Conservation (phyloP, 1,140 invertebrate species). For the Nylanderia fulva region DNA sequence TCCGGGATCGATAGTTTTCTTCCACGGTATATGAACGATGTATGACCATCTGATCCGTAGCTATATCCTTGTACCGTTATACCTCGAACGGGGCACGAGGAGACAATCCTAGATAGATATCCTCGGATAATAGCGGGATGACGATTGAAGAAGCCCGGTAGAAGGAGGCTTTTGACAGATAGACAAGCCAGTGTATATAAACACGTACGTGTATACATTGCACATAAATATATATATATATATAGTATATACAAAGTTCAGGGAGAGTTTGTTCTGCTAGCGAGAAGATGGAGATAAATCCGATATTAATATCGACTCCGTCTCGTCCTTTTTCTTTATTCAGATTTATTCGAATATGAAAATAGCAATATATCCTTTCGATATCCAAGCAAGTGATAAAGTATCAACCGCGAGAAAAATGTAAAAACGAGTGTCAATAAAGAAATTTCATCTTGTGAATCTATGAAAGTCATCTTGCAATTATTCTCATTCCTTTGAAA, state of each 20-base stretch:
- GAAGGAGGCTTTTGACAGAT: slow-evolving; percentile 70
- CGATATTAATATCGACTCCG: slow-evolving; percentile 9
- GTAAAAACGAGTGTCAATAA: no score
- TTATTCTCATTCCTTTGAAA: no score
- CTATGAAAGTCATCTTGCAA: no score
- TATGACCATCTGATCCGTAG: slow-evolving; percentile 35
- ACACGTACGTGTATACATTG: slow-evolving; percentile 43
- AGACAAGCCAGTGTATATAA: slow-evolving; percentile 67
- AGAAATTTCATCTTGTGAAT: no score
- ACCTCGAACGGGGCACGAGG: slow-evolving; percentile 11
- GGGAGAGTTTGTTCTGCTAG: slow-evolving; percentile 57
- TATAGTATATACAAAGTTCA: background rate
- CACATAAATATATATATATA: background rate
- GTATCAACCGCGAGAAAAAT: no score
- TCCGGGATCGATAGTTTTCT: slow-evolving; percentile 57
- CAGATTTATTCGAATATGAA: background rate
- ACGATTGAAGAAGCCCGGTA: slow-evolving; percentile 61
- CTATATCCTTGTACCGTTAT: slow-evolving; percentile 65
- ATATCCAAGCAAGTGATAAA: background rate
- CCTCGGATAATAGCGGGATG: slow-evolving; percentile 61
- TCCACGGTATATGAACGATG: slow-evolving; percentile 48
- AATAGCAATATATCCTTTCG: background rate
- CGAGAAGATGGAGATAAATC: slow-evolving; percentile 68
- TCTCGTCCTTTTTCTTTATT: no score
- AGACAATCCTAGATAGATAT: slow-evolving; percentile 66